Evolutionary conservation across 2,888 invertebrate genomes (phyloP).

Genomic region (Macroteleia sp.): DNA sequence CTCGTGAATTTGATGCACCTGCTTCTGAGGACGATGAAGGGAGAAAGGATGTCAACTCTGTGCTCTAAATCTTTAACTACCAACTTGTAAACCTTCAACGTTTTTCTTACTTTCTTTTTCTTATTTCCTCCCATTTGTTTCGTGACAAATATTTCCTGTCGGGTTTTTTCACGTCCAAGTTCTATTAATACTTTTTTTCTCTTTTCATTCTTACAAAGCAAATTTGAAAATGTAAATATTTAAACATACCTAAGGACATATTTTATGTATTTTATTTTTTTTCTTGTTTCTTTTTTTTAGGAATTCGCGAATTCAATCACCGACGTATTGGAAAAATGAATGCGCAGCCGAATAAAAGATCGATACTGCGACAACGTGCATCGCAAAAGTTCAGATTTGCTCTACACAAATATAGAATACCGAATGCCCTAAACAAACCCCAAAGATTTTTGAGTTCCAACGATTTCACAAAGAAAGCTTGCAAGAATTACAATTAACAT

Average conservation of each 20-base stretch:
- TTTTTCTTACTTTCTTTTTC: neutral
- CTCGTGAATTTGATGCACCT: slow-evolving; percentile 67
- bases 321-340: slow-evolving; percentile 30
- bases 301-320: slow-evolving; percentile 18
- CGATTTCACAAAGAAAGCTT: slow-evolving; percentile 1
- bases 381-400: slow-evolving; percentile 32
- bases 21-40: slow-evolving; percentile 70
- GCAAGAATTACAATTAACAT: neutral
- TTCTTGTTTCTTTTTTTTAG: neutral
- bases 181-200: neutral
- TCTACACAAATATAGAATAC: slow-evolving; percentile 32
- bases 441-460: slow-evolving; percentile 3
- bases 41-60: slow-evolving; percentile 57
- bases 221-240: no score
- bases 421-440: neutral
- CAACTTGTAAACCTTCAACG: slow-evolving; percentile 4
- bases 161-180: neutral
- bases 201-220: neutral
- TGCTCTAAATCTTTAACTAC: slow-evolving; percentile 21
- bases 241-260: no score
- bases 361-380: slow-evolving; percentile 41
- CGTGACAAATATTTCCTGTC: no score
- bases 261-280: neutral
- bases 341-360: slow-evolving; percentile 37
- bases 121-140: neutral